Evolutionary conservation across 2,888 invertebrate species (phyloP), one percentile per base, ranked within the genome.

Genomic region (Bedellia somnulentella): DNA sequence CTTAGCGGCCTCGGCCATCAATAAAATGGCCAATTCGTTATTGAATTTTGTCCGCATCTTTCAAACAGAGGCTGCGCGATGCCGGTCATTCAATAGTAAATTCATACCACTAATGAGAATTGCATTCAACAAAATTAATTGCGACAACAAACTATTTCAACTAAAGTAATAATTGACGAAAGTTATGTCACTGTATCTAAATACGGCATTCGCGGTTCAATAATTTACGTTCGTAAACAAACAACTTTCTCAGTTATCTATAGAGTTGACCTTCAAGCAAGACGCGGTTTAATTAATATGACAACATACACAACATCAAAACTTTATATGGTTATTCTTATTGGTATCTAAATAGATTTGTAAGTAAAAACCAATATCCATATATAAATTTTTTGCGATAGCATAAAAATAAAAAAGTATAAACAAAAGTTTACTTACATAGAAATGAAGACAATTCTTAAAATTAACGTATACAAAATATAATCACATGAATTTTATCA

Each of bases 1-100:
- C 68, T 70, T 67, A n/a, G n/a, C n/a, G n/a, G n/a, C 54, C 67
- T 71, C 67, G 52, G 63, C 64, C 71, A 71, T 76, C 75, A 71
- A 76, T 76, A 77, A 77, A 77, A 77, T 77, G 77, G 75, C 76
- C 71, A 76, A 73, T 68, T 73, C 73, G 63, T 62, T 75, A 73
- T 71, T 70, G 75, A 70, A 71, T 73, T 75, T 73, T 70, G 62
- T 68, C 55, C 54, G 52, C 52, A 68, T 70, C 60, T 63, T 63
- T 58, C 52, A 52, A 46, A 52, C 47, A 47, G 62, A 63, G 57
- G 71, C 61, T 70, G 67, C 68, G 68, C 66, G 66, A 58, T 57
- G 73, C 39, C 71, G 71, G 71, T 64, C 60, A 60, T 57, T 62
- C 59, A 53, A 18, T 18, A 18, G 9, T 18, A 6, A 18, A n/a